Evolutionary conservation across 2,113 vertebrate genomes (phyloP), one percentile per base, ranked within the genome.

Genomic region (Tauraco erythrolophus): DNA sequence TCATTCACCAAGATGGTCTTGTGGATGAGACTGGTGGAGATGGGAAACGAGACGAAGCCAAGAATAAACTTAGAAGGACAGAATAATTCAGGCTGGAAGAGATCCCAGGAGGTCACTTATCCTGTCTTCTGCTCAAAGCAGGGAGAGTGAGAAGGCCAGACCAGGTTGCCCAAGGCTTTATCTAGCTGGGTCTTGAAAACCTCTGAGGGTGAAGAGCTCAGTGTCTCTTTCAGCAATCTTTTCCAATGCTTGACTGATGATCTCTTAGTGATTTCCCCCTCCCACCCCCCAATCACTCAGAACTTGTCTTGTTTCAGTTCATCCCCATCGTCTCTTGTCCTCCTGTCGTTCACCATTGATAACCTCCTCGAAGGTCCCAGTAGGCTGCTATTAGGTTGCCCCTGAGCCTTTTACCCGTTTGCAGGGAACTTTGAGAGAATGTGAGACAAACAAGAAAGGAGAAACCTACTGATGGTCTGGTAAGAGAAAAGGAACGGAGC

Each of bases 261-360:
- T 79, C 6, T 78, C 22, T 62, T 31, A 5, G 33, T 7, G 5
- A 62, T 7, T 41, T 74, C 6, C 23, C 28, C 14, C n/a, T n/a
- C 11, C 1, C 3, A 0, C 13, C 6, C 13, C 6, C 8, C 2
- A 19, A 14, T 11, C 22, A 61, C 31, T 41, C 15, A 80, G 41
- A 91, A 88, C 28, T 69, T 57, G 3, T 31, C 43, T 88, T 28
- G 21, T 72, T 79, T 80, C 28, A 86, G 43, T 7, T 81, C 53
- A 69, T 14, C 27, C 33, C 18, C 7, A 33, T 10, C 39, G 19
- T 70, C 50, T 46, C 74, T 69, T 70, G n/a, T 37, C 53, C 14
- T 83, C 10, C 27, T 30, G 25, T 33, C 1, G 0, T 46, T 80
- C 50, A 56, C 10, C 45, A 48, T 0, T 3, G 31, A 74, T 16